Base-by-base conservation (phyloP, 2,113 vertebrate genomes). In the Rutilus rutilus region DNA sequence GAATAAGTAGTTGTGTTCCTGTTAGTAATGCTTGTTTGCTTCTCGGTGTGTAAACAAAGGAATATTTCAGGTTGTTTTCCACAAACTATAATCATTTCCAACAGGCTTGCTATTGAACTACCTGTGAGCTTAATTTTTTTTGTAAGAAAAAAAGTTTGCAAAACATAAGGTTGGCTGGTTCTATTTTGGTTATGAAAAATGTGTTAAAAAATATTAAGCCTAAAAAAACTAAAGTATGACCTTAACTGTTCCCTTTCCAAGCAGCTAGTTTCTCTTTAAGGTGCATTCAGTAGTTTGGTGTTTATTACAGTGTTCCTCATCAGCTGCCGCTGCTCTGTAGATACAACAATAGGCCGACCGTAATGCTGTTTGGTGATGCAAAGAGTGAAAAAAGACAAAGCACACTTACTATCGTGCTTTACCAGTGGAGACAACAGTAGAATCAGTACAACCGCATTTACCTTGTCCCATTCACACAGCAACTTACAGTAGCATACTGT, bases 11-110 rank as follows among this genome's bases (percentile, higher is more conserved):
- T 15, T 75, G 12, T 50, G 73, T n/a, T 47, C 71, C n/a, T 75
- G 2, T 50, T 50, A 27, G 73, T 75, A 75, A 8, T 75, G 73
- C 42, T 47, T 75, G n/a, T 75, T 75, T 75, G 42, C 45, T 75
- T 75, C 4, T 27, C 42, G 7, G 12, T 74, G 71, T 74, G 2
- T 4, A 27, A 27, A 47, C 7, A 17, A 78, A 21, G 17, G 15
- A 17, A 5, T 79, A 62, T 62, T 42, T n/a, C 21, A n/a, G 36
- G 7, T 79, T 45, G 42, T 62, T 79, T 79, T 79, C 36, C 27
- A 52, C n/a, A 50, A 21, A 42, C 21, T 42, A 14, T 30, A 50
- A 75, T 25, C 3, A 25, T 42, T 76, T 25, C 19, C n/a, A 75
- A 75, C 73, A 19, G 12, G 45, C 52, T 30, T 76, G 47, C 8